Evolutionary conservation across 2,797 vertebrate genomes (phyloP).

Genomic region (Enteromius paludinosus): DNA sequence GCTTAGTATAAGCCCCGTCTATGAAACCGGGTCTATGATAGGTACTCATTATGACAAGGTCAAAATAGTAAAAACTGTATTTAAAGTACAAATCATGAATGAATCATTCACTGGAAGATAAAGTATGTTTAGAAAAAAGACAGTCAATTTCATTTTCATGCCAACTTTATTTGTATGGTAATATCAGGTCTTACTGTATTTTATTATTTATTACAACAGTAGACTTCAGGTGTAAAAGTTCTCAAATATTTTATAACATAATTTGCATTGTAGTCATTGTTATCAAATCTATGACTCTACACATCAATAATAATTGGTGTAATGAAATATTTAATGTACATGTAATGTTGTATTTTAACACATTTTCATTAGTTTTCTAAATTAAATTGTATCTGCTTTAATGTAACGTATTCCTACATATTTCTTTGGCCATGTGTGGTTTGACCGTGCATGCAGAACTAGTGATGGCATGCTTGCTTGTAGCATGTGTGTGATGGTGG

Average conservation of each 20-base stretch:
- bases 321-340: not conserved
- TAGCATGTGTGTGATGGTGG: not conserved
- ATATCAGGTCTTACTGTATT: not conserved
- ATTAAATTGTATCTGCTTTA: not conserved
- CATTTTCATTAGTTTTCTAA: not conserved
- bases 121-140: not conserved
- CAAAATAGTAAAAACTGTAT: not conserved
- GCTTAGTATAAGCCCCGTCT: no score
- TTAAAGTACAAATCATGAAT: not conserved
- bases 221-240: not conserved
- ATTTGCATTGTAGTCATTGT: not conserved
- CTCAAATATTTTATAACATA: not conserved
- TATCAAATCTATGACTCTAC: not conserved
- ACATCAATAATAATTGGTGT: not conserved
- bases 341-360: not conserved
- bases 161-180: not conserved
- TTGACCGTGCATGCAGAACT: constrained; percentile 3
- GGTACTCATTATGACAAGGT: not conserved
- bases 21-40: no score
- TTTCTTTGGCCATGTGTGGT: not conserved
- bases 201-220: not conserved
- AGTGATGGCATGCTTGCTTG: not conserved
- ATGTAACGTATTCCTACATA: not conserved
- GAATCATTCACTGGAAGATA: not conserved
- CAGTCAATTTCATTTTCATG: not conserved